A percentile compares a stretch with the other conserved stretches of the same genome.
phyloP scores from a whole-genome alignment of 2,113 vertebrate genomes.

The Pelodiscus sinensis region DNA sequence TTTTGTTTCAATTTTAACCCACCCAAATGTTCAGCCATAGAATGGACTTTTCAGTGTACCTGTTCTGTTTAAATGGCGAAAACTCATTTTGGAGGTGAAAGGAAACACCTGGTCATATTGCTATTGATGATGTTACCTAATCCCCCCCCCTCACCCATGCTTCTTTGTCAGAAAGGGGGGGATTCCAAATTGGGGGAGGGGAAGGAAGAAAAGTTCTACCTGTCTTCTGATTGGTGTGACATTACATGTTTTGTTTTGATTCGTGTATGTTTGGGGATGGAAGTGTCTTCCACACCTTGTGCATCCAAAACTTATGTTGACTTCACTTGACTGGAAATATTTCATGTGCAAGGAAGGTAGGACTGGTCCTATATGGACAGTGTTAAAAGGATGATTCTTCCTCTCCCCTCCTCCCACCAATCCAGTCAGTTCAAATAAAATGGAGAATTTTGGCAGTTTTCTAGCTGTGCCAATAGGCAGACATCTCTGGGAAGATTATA shows the following conservation, averaged over 20 bases:
- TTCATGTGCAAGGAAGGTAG: neutral
- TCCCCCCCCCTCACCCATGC: neutral
- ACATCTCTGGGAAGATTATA: neutral
- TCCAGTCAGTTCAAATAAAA: neutral
- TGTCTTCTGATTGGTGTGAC: neutral
- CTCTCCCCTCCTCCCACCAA: neutral
- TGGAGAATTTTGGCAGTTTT: neutral
- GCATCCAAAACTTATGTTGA: accelerated
- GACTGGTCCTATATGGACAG: neutral
- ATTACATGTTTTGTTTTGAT: neutral
- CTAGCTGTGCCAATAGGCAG: neutral
- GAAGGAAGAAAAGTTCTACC: accelerated
- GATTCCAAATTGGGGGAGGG: accelerated
- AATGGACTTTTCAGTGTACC: neutral
- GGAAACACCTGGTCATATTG: neutral
- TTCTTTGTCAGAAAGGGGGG: neutral
- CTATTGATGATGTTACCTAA: neutral
- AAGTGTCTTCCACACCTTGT: neutral
- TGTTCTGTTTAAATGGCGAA: neutral
- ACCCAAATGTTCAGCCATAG: neutral
- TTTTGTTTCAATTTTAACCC: neutral
- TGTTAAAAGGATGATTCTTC: neutral
- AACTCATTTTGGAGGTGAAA: neutral
- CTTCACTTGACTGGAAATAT: neutral
- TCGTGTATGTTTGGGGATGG: neutral